phyloP scores from a whole-genome alignment of 1,140 invertebrate genomes.

The Anagrus nilaparvatae region DNA sequence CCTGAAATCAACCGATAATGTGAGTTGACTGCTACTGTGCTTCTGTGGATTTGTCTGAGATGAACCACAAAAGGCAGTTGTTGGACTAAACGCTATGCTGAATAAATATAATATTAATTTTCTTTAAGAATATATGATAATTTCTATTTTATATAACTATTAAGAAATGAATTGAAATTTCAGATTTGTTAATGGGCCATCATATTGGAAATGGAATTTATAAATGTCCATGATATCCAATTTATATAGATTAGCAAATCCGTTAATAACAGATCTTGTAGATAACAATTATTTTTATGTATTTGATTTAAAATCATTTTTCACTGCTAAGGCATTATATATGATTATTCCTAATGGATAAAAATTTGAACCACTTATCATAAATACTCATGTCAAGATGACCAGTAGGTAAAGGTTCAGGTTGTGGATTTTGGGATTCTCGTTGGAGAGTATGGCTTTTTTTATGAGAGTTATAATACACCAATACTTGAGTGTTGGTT shows the following conservation, averaged over 20 bases:
- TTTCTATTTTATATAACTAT: background rate
- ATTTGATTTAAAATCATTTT: slow-evolving; percentile 98
- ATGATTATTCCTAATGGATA: slow-evolving; percentile 99
- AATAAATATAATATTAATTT: too few relatives aligned
- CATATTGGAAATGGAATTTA: slow-evolving; percentile 94
- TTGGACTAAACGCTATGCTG: slow-evolving; percentile 40
- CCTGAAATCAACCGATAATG: slow-evolving; percentile 52
- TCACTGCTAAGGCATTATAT: slow-evolving; percentile 98
- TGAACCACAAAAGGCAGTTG: slow-evolving; percentile 18
- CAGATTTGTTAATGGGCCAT: slow-evolving; percentile 91
- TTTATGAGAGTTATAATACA: slow-evolving; percentile 98
- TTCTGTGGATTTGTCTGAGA: slow-evolving; percentile 30
- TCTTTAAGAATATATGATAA: too few relatives aligned
- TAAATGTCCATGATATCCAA: slow-evolving; percentile 94
- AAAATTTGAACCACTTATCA: slow-evolving; percentile 98
- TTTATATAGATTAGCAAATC: slow-evolving; percentile 93
- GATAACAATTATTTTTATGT: slow-evolving; percentile 99
- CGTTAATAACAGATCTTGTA: slow-evolving; percentile 94
- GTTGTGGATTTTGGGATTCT: slow-evolving; percentile 98
- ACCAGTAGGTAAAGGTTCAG: slow-evolving; percentile 96
- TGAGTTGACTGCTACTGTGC: slow-evolving; percentile 42
- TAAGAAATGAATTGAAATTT: too few relatives aligned
- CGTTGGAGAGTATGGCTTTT: slow-evolving; percentile 99
- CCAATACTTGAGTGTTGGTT: slow-evolving; percentile 96
- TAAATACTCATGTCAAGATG: slow-evolving; percentile 88